These are phyloP conservation scores for Platichthys flesus DNA, from an alignment of 2,113 vertebrate genomes.

Conservation along the genomic window DNA sequence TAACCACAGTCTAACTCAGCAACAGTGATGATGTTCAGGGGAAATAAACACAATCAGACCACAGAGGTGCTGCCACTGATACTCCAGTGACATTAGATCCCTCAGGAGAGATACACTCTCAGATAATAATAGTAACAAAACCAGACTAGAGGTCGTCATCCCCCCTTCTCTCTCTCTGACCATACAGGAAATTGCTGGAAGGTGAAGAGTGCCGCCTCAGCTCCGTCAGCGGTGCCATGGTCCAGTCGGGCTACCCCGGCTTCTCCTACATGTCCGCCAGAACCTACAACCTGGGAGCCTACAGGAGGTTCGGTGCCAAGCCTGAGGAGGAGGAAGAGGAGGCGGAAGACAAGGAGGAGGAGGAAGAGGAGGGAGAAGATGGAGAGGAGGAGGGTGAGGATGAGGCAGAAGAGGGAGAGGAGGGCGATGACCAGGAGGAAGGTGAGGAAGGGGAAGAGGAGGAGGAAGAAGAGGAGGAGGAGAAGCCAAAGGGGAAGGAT, in stretches of 20 bases:
- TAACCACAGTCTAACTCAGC: neutral
- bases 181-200: slow-evolving; percentile 85
- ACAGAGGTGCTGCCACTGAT: slow-evolving; percentile 16
- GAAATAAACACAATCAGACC: slow-evolving; percentile 26
- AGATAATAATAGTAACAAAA: slow-evolving; percentile 18
- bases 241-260: slow-evolving; percentile 79
- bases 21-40: neutral
- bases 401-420: slow-evolving; percentile 50
- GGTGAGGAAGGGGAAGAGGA: slow-evolving; percentile 13
- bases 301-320: slow-evolving; percentile 76
- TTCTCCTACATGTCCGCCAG: slow-evolving; percentile 78
- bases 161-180: slow-evolving; percentile 8
- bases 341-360: slow-evolving; percentile 54
- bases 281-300: slow-evolving; percentile 74
- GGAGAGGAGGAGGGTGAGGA: slow-evolving; percentile 40
- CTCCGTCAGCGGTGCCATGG: slow-evolving; percentile 72
- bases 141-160: neutral
- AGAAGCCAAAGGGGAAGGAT: slow-evolving; percentile 51
- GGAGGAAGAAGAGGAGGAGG: slow-evolving; percentile 43
- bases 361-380: slow-evolving; percentile 35
- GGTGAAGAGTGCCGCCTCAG: slow-evolving; percentile 87
- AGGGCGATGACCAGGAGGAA: slow-evolving; percentile 39
- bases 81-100: slow-evolving; percentile 28
- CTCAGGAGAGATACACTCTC: neutral
- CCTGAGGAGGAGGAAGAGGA: slow-evolving; percentile 77